Conservation (phyloP, 2,113 vertebrate genomes). For the Trochalopteron elliotii region DNA sequence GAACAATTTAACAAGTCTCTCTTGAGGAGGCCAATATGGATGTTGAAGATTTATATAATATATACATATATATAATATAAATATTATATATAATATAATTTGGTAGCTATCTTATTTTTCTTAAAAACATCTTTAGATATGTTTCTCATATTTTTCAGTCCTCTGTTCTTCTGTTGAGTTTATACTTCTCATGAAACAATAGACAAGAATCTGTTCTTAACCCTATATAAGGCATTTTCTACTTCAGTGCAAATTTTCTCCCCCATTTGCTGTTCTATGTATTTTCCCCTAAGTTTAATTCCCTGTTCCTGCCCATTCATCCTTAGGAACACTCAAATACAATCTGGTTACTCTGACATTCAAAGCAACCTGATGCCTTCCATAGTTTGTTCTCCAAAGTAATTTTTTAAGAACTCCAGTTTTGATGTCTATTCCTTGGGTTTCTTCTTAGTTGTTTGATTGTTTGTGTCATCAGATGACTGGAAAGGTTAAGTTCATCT, state of each 20-base stretch:
- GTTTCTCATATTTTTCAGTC: neutral
- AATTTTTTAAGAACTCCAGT: neutral
- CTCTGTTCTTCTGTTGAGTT: neutral
- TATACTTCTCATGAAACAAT: neutral
- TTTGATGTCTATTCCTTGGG: neutral
- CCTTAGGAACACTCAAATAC: neutral
- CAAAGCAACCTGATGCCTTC: neutral
- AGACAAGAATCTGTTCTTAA: neutral
- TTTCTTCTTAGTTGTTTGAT: neutral
- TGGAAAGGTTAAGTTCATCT: neutral
- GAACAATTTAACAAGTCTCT: neutral
- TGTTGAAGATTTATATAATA: neutral
- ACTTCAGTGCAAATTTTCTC: neutral
- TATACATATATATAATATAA: no score
- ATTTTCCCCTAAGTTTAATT: neutral
- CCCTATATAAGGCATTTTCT: neutral
- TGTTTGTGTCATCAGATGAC: neutral
- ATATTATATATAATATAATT: neutral
- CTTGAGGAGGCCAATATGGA: neutral
- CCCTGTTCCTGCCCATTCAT: neutral
- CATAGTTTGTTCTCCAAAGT: neutral
- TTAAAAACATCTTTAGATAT: neutral
- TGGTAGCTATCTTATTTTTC: neutral
- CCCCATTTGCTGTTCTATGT: neutral
- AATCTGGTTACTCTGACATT: neutral